Evolutionary conservation across 2,113 vertebrate species (phyloP), one percentile per base, ranked within the genome.

Genomic region (Engraulis encrasicolus): DNA sequence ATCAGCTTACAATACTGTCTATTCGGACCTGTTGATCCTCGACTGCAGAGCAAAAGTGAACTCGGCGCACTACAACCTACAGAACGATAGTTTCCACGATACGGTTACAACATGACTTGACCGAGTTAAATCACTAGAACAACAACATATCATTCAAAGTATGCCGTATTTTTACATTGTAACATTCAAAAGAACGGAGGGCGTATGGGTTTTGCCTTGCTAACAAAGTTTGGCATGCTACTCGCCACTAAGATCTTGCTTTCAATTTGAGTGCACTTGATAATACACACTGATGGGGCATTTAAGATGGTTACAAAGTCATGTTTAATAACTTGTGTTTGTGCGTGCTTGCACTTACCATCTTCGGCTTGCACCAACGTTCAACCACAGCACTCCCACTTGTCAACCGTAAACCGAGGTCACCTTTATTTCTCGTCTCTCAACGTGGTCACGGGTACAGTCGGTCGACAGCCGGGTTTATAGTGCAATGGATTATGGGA

Each of bases 331-430:
- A 74, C 66, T 36, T 36, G 2, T 34, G 61, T 4, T 74, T 3
- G 12, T 3, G 31, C 66, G 34, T n/a, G 0, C 11, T 0, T 40
- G 0, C 54, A 89, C 92, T 92, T 85, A 95, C 94, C 93, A 95
- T 95, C 1, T 31, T 86, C 19, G 23, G 66, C 50, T 54, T 11
- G 2, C 1, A 58, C 27, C 37, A 18, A 50, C 37, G 50, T 80
- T 14, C 34, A 27, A 78, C 54, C 50, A 1, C 54, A 48, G 79
- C 66, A 66, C 74, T 37, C 31, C 79, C 85, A 82, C 91, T 82
- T 85, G 9, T 84, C 9, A 11, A 6, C 48, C 23, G 52, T 78
- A 45, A n/a, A 27, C 80, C 52, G 78, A 90, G 88, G 82, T 92
- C 90, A 90, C 89, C 89, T 89, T 87, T 91, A 90, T 87, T 86